Evolutionary conservation across 2,888 invertebrate genomes (phyloP), one percentile per base, ranked within the genome.

Genomic region (Synergus laeviventris): DNA sequence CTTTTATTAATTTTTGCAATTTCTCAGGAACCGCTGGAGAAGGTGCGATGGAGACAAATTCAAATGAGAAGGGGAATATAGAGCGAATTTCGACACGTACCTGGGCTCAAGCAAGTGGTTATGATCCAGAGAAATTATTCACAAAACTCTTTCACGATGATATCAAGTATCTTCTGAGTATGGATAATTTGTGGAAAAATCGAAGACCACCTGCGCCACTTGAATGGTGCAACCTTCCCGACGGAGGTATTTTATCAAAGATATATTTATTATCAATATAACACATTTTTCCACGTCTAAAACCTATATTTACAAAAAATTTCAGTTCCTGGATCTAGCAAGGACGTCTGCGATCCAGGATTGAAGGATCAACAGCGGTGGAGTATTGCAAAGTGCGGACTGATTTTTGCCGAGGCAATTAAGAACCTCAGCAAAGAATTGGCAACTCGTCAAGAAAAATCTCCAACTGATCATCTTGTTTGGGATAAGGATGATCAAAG

Each of bases 401-500:
- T 92, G 75, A 92, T 97, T 0, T 96, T 97, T 90, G 92, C 94
- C 0, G 92, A 94, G 0, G 95, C 96, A 81, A 91, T 97, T 60
- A 91, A 92, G 11, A 91, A 92, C 0, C 91, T 98, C 62, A 94
- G 94, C 87, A 91, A 91, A 62, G 92, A 93, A 2, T 91, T 95
- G 75, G 90, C 92, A 64, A 91, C 92, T 18, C 91, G 84, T 14
- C 86, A 88, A 78, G 83, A 86, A 78, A 90, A 94, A 45, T 90
- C 92, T 0, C 92, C 90, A 1, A 93, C 92, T 1, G 95, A 95
- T 85, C 95, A 95, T 88, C 92, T 99, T 11, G 94, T 97, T 75
- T 99, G 99, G 99, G 99, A 99, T 91, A 99, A 99, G 92, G 99
- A 99, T 91, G 98, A 99, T 87, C 95, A 95, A 86, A 92, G 94